Conservation (phyloP, 2,797 vertebrate species). For the Tauraco hartlaubi region DNA sequence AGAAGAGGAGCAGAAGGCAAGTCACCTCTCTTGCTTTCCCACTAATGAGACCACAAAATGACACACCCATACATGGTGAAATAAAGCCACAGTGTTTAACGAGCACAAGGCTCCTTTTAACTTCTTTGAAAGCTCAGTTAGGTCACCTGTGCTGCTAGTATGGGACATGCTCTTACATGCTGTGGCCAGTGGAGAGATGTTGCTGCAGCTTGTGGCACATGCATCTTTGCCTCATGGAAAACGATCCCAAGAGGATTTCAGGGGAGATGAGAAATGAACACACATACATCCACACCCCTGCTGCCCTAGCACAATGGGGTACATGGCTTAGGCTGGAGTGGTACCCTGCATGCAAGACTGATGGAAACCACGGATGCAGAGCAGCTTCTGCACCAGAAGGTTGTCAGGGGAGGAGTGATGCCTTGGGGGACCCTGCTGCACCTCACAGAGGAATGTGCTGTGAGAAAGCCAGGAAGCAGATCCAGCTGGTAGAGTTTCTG, state of each 20-base stretch:
- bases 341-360: background rate
- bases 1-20: background rate
- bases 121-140: constrained; percentile 11
- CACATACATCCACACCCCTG: no score
- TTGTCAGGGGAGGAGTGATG: background rate
- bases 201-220: background rate
- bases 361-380: background rate
- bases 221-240: background rate
- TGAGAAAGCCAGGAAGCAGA: background rate
- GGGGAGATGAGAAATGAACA: background rate
- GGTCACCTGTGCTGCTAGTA: background rate
- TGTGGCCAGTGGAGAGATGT: background rate
- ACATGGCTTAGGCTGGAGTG: background rate
- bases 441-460: background rate
- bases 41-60: background rate
- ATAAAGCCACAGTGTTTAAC: constrained; percentile 10
- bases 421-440: background rate
- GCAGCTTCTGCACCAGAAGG: background rate
- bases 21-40: background rate
- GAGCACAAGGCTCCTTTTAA: background rate
- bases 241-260: background rate
- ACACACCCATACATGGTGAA: background rate
- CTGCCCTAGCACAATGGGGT: background rate
- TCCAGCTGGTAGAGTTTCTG: background rate
- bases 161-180: background rate